phyloP scores from a whole-genome alignment of 2,113 vertebrate species.

The Cairina moschata region DNA sequence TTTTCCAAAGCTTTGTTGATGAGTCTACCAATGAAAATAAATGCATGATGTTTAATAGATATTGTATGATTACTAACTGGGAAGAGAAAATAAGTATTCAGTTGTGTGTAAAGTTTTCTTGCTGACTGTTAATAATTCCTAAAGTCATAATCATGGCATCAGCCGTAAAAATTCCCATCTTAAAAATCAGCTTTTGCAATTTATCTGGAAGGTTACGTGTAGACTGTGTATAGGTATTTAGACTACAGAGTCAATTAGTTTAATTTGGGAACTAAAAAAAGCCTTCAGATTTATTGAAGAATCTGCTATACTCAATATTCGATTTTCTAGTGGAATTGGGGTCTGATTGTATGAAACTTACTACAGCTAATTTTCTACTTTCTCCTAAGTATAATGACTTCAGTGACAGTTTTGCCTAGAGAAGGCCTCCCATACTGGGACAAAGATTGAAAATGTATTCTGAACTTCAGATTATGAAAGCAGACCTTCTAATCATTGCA shows the following conservation, averaged over 20 bases:
- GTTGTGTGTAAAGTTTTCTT: neutral
- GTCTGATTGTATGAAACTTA: neutral
- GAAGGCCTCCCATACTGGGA: neutral
- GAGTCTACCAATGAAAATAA: neutral
- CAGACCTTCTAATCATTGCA: constrained; percentile 41
- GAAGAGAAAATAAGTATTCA: neutral
- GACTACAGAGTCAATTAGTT: neutral
- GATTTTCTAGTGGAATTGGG: neutral
- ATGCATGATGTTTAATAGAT: neutral
- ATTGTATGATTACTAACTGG: neutral
- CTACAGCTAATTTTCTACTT: neutral
- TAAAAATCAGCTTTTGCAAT: neutral
- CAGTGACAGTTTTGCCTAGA: neutral
- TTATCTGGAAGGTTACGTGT: neutral
- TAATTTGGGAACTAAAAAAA: neutral
- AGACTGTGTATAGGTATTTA: neutral
- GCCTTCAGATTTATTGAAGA: neutral
- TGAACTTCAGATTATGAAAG: constrained; percentile 33
- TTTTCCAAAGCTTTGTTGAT: no score
- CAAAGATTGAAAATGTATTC: constrained; percentile 22
- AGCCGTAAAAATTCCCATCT: neutral
- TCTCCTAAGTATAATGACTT: neutral
- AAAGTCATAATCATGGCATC: neutral
- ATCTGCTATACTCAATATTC: neutral
- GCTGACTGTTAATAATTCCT: neutral